These are phyloP conservation scores for Etheostoma nigrum DNA, from an alignment of 2,797 vertebrate genomes.

Conservation along the genomic window DNA sequence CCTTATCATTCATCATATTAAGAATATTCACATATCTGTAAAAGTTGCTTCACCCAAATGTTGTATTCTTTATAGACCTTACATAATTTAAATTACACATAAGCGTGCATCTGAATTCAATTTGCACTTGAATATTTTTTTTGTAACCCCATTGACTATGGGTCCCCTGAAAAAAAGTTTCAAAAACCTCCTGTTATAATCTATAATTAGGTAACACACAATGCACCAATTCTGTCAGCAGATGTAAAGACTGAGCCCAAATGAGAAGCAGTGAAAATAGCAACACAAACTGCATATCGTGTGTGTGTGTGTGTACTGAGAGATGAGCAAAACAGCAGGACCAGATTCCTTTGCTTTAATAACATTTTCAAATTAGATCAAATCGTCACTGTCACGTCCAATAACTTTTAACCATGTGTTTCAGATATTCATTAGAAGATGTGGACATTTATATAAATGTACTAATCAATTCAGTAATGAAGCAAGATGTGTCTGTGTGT, in stretches of 20 bases:
- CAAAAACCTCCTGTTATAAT: constrained; percentile 1
- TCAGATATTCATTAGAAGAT: constrained; percentile 19
- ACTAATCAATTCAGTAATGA: constrained; percentile 20
- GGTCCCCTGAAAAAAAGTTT: neutral
- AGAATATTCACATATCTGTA: neutral
- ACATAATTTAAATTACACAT: neutral
- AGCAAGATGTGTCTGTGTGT: constrained; percentile 4
- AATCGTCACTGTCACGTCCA: constrained; percentile 2
- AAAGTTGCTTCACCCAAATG: neutral
- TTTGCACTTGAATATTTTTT: neutral
- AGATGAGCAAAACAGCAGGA: constrained; percentile 17
- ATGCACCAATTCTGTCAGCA: constrained; percentile 14
- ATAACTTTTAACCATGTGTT: constrained; percentile 17
- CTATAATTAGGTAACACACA: constrained; percentile 7
- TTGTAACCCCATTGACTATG: neutral
- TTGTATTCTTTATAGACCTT: neutral
- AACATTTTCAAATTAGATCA: constrained; percentile 20
- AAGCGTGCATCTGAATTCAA: neutral
- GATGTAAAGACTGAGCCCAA: constrained; percentile 9
- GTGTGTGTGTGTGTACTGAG: neutral
- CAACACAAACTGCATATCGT: neutral
- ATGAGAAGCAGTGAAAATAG: constrained; percentile 19
- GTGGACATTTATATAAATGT: constrained; percentile 27
- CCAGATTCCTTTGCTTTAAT: constrained; percentile 10
- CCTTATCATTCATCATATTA: no score